Percentiles rank a stretch among this genome's conserved stretches.
phyloP scores from a whole-genome alignment of 2,113 vertebrate species.

The Jacana jacana region DNA sequence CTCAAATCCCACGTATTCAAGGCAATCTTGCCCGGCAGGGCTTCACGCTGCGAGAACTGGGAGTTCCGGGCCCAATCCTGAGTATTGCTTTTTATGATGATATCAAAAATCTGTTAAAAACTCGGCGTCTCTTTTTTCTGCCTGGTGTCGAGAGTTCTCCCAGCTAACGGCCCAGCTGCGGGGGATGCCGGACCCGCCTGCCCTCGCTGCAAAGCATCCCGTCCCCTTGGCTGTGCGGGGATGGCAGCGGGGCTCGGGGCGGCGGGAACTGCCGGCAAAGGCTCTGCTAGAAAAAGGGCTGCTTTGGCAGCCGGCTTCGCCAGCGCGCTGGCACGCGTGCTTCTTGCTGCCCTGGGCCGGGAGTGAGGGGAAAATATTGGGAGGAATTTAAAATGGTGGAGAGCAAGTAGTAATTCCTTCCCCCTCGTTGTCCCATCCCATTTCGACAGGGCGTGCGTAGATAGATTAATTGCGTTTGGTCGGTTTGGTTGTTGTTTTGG shows the following conservation, averaged over 20 bases:
- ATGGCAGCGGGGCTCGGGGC: not conserved
- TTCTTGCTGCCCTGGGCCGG: not conserved
- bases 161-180: not conserved
- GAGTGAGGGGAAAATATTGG: not conserved
- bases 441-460: not conserved
- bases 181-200: not conserved
- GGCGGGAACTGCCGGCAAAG: not conserved
- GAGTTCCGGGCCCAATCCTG: constrained; percentile 19
- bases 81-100: not conserved
- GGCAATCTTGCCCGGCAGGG: constrained; percentile 13
- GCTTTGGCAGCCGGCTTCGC: not conserved
- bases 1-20: constrained; percentile 15
- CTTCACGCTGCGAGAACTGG: not conserved
- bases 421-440: not conserved
- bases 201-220: not conserved
- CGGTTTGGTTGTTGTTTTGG: not conserved
- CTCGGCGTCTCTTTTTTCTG: not conserved
- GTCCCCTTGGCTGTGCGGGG: not conserved
- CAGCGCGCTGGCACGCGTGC: not conserved
- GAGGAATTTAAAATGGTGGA: not conserved
- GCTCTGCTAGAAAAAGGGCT: not conserved
- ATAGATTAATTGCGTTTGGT: not conserved
- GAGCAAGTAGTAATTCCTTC: not conserved
- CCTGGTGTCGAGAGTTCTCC: not conserved
- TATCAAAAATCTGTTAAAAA: not conserved